Conservation (phyloP, 2,113 vertebrate species). For the Tringa solitaria region DNA sequence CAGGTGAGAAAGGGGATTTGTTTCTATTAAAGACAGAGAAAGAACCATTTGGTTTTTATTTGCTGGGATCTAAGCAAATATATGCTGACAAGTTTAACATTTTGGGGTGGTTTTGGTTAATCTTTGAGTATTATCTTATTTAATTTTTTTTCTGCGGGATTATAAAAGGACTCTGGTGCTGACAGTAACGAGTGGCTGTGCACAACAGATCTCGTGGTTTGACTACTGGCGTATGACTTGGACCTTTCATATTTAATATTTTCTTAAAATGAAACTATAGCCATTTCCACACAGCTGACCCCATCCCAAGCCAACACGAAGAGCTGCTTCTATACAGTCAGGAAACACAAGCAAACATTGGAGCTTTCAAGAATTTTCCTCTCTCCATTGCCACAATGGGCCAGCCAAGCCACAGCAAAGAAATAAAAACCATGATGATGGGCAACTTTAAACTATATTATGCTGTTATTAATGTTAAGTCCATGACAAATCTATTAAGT, state of each 20-base stretch:
- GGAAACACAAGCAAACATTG: rapidly evolving
- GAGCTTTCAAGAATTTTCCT: not conserved
- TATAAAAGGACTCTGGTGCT: not conserved
- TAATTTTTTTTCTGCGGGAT: not conserved
- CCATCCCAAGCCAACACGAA: not conserved
- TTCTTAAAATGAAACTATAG: not conserved
- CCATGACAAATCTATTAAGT: not conserved
- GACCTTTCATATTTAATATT: not conserved
- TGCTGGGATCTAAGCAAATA: not conserved
- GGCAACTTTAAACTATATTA: not conserved
- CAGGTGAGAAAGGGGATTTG: conserved; percentile 19
- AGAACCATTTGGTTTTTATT: not conserved
- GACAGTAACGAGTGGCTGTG: not conserved
- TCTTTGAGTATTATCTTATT: not conserved
- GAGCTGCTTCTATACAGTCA: not conserved
- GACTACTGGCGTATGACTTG: too few species aligned
- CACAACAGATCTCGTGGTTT: not conserved
- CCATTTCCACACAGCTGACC: not conserved
- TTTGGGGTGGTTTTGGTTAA: not conserved
- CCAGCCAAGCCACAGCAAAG: rapidly evolving
- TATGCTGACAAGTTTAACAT: not conserved
- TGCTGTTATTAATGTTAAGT: not conserved
- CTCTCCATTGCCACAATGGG: not conserved
- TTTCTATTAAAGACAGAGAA: conserved; percentile 24
- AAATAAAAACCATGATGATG: not conserved